Evolutionary conservation across 1,140 invertebrate genomes (phyloP), one percentile per base, ranked within the genome.

Genomic region (Trachymyrmex septentrionalis): DNA sequence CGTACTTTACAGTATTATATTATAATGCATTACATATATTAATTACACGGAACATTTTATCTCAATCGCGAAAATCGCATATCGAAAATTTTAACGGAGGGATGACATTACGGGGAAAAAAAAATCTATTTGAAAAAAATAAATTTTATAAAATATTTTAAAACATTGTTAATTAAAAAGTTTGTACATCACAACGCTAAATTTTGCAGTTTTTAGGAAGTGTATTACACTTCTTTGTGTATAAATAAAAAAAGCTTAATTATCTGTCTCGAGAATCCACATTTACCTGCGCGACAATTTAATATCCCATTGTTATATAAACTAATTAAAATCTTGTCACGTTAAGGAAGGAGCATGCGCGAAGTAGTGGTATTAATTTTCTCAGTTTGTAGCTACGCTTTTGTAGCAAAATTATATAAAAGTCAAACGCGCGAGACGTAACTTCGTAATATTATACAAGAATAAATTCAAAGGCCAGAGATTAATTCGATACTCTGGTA

Each of bases 271-370:
- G 53, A 73, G 55, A 84, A 73, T 84, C 38, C 69, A 73, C 80
- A 75, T 73, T 73, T 84, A 84, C 69, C 73, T 44, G 38, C 55
- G 24, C 27, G 44, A 84, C 69, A 61, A 84, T 84, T 84, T 84
- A 84, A 84, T 84, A 75, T 84, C 69, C 57, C 24, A 84, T 84
- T 73, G 80, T 84, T 84, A 84, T 75, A 59, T 84, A 73, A 84
- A 84, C 80, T 84, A 84, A 84, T 84, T 84, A 84, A 84, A 84
- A 84, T 75, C 55, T 84, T 84, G 80, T 84, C 69, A 75, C 69
- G 69, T 84, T 84, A 84, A 73, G 80, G 38, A 84, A 84, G 14
- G 38, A 84, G 55, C 80, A 84, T 84, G 80, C 80, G 69, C 80
- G 27, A 48, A 84, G 80, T 61, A 50, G 55, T 30, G 38, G 27